Evolutionary conservation across 2,888 invertebrate genomes (phyloP).

Genomic region (Idaea biselata): DNA sequence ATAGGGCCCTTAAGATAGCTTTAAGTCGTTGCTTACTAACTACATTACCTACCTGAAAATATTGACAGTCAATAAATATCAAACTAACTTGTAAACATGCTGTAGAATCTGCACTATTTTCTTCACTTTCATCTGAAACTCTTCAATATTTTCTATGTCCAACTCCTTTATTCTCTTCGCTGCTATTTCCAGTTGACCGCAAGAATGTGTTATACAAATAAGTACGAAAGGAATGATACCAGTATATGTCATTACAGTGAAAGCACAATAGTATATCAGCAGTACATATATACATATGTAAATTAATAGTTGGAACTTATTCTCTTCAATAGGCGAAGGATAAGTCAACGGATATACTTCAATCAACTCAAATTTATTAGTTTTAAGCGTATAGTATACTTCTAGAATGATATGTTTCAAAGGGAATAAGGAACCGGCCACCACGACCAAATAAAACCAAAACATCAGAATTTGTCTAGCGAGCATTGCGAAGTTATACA

Average conservation of each 20-base stretch:
- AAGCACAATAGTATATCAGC: constrained; percentile 3
- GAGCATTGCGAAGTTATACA: constrained; percentile 11
- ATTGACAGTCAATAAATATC: too few species aligned
- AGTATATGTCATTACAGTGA: constrained; percentile 7
- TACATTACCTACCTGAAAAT: too few species aligned
- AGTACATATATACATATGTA: constrained; percentile 11
- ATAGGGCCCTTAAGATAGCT: too few species aligned
- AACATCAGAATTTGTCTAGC: constrained; percentile 7
- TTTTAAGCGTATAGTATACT: constrained; percentile 11
- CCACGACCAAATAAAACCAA: constrained; percentile 9
- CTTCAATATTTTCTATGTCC: constrained; percentile 6
- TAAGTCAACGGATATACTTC: constrained; percentile 19
- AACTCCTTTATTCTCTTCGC: constrained; percentile 12
- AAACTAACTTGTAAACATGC: constrained; percentile 22
- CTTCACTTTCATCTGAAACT: constrained; percentile 11
- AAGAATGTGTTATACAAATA: constrained; percentile 22
- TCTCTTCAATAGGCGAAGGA: constrained; percentile 17
- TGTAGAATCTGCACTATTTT: constrained; percentile 17
- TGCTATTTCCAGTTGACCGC: constrained; percentile 23
- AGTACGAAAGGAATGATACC: constrained; percentile 21
- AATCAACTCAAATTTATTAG: constrained; percentile 15
- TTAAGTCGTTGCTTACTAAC: too few species aligned
- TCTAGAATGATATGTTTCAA: constrained; percentile 12
- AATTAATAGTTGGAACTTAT: constrained; percentile 12
- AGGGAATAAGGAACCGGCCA: background rate